phyloP scores from a whole-genome alignment of 1,140 invertebrate species.

The Phthorimaea operculella region DNA sequence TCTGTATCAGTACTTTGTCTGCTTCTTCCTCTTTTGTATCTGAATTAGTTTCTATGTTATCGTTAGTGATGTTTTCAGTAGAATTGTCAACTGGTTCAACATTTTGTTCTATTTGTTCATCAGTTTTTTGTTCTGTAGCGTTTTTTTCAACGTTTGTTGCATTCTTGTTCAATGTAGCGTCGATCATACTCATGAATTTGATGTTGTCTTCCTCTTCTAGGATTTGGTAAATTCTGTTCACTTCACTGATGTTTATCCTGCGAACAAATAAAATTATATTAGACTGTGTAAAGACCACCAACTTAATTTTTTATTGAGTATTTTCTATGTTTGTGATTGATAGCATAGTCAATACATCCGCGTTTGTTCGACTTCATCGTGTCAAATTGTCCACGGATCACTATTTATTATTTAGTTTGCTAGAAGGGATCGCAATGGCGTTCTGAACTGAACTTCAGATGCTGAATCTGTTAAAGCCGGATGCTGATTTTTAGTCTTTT shows the following conservation, averaged over 20 bases:
- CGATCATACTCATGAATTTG: conserved; percentile 53
- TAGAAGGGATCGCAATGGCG: too few relatives aligned
- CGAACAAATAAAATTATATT: conserved; percentile 21
- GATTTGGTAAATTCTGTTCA: conserved; percentile 60
- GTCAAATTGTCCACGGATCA: too few relatives aligned
- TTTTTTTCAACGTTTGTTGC: conserved; percentile 14
- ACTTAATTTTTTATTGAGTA: too few relatives aligned
- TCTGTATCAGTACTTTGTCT: conserved; percentile 44
- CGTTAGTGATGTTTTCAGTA: background rate
- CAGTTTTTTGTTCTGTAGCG: conserved; percentile 7
- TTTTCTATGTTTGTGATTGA: too few relatives aligned
- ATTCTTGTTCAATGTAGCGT: conserved; percentile 29
- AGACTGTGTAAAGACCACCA: background rate
- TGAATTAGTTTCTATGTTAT: conserved; percentile 8
- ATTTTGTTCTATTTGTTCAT: conserved; percentile 10
- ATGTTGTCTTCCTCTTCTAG: conserved; percentile 64
- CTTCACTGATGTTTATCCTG: conserved; percentile 63
- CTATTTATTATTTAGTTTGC: too few relatives aligned
- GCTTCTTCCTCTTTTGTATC: conserved; percentile 7
- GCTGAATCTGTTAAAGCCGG: too few relatives aligned
- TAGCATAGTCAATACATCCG: too few relatives aligned
- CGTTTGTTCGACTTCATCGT: too few relatives aligned
- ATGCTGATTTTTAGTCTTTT: too few relatives aligned
- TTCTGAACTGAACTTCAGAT: too few relatives aligned
- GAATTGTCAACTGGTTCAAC: background rate